Percentiles rank a stretch among this genome's conserved stretches.
Evolutionary conservation across 2,888 invertebrate genomes (phyloP).

Genomic region (Troides oblongomaculatus): DNA sequence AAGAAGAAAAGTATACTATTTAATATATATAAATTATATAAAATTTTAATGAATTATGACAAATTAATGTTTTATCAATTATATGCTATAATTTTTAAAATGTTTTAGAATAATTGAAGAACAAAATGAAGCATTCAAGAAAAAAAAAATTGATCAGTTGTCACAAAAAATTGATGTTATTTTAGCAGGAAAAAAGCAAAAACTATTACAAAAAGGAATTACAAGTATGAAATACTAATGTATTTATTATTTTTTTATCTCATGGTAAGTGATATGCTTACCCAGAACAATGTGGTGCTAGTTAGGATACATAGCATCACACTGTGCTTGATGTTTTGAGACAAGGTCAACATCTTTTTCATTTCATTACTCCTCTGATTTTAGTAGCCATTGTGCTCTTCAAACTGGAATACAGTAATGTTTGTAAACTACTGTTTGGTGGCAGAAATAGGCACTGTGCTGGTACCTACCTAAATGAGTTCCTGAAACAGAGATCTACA

Average conservation of each 20-base stretch:
- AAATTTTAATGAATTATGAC: neutral
- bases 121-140: constrained; percentile 72
- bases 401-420: too few species aligned
- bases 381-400: too few species aligned
- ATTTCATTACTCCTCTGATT: too few species aligned
- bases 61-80: neutral
- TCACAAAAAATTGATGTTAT: constrained; percentile 86
- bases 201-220: constrained; percentile 78
- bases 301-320: too few species aligned
- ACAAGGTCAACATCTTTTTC: too few species aligned
- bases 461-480: too few species aligned
- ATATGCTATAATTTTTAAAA: neutral
- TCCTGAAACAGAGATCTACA: too few species aligned
- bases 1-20: constrained; percentile 50
- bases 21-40: neutral
- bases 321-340: too few species aligned
- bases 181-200: constrained; percentile 87
- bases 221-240: constrained; percentile 38
- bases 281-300: too few species aligned
- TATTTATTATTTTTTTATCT: neutral
- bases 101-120: constrained; percentile 53
- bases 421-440: too few species aligned
- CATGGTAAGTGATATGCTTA: too few species aligned
- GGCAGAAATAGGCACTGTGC: too few species aligned
- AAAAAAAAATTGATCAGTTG: constrained; percentile 82